Base-by-base conservation (phyloP, 2,113 vertebrate genomes). In the Saccopteryx bilineata region DNA sequence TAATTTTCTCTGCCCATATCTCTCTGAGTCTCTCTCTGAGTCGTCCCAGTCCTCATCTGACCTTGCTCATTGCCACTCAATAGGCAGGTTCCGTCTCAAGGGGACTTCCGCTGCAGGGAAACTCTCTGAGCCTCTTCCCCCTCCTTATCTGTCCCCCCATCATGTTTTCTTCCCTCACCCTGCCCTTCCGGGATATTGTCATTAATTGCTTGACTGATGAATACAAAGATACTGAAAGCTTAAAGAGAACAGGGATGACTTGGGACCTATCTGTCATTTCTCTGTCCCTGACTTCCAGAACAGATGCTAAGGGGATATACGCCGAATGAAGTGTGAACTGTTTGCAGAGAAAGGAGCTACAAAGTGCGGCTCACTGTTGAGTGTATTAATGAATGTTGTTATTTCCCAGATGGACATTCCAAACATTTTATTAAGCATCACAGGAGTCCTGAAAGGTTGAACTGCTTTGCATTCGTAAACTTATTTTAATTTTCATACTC, bases 401-500 rank as follows among this genome's bases (percentile, higher is more conserved):
- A 82, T 63, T 76, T 56, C 46, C 9, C 68, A 82, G 69, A 23
- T 23, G 54, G 31, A 90, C 39, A 61, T 90, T 86, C 33, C 75
- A 68, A 86, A 68, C 60, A 33, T 81, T 68, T 90, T 61, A 66
- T 68, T 26, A 78, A 46, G 24, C 69, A 39, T n/a, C 60, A 74
- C 8, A 66, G 46, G 24, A 74, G 31, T 86, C 60, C 50, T 90
- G 75, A 81, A 28, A 86, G 66, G 60, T 81, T 7, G 69, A 48
- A 63, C 58, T 85, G 66, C 15, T 46, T 58, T 90, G 24, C 31
- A 80, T n/a, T 72, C 74, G 60, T 85, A 74, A 50, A 60, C 39
- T 69, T n/a, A 76, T 78, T 93, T 95, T 86, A 52, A 75, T 69
- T 21, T 91, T 71, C 21, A 63, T 72, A 9, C 28, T 63, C 11